Conservation (phyloP, 92 coral and sea anemone genomes). For the Heteractis magnifica region DNA sequence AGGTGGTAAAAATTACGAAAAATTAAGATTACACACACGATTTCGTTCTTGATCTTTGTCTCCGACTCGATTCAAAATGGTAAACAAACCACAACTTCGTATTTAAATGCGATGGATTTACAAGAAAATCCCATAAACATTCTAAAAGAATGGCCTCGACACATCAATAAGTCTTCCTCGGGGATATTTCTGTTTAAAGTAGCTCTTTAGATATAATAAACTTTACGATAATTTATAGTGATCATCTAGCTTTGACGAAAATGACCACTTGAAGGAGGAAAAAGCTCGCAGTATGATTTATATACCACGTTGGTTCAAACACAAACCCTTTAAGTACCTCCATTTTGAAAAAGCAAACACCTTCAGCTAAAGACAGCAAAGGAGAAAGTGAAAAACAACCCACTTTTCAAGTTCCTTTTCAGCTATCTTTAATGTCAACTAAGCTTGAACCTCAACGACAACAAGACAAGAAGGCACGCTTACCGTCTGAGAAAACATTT, state of each 20-base stretch:
- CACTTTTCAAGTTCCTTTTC: background rate
- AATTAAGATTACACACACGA: background rate
- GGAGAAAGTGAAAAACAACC: background rate
- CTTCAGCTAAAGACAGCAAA: background rate
- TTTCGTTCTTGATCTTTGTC: background rate
- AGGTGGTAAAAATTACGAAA: background rate
- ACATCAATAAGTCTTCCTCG: background rate
- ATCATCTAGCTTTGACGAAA: background rate
- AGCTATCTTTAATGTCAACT: background rate
- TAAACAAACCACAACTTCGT: slow-evolving; percentile 7
- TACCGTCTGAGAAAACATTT: slow-evolving; percentile 94
- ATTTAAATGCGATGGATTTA: background rate
- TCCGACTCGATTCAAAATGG: background rate
- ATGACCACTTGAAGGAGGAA: background rate
- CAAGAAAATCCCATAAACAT: background rate
- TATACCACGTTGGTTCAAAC: background rate
- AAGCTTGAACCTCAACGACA: too few relatives aligned
- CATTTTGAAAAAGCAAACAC: background rate
- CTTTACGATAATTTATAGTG: background rate
- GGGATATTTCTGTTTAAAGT: background rate
- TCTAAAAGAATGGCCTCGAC: background rate
- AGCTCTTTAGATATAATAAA: background rate
- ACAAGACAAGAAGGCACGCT: slow-evolving; percentile 23
- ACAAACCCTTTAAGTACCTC: background rate
- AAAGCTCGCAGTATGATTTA: background rate